These are phyloP conservation scores for Pocota personata DNA, from an alignment of 2,888 invertebrate species.

Conservation along the genomic window DNA sequence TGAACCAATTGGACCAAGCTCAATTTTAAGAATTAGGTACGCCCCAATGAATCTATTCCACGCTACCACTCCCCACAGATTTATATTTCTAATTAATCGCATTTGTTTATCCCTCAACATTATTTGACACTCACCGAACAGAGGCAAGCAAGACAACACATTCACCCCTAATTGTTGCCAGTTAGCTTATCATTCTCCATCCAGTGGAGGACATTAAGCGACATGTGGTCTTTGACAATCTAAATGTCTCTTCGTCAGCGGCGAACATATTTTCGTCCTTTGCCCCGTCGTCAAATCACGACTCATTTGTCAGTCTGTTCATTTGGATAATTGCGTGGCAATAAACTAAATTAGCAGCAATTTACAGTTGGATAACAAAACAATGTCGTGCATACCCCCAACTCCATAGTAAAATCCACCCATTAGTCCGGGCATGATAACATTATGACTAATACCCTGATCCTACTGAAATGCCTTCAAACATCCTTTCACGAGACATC, in stretches of 20 bases:
- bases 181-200: constrained; percentile 56
- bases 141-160: constrained; percentile 22
- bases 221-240: constrained; percentile 74
- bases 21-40: too few species aligned
- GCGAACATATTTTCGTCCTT: constrained; percentile 49
- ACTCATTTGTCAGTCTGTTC: constrained; percentile 82
- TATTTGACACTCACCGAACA: not conserved
- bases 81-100: constrained; percentile 20
- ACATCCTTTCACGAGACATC: constrained; percentile 43
- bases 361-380: constrained; percentile 78
- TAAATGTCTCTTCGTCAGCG: constrained; percentile 42
- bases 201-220: constrained; percentile 64
- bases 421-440: constrained; percentile 64
- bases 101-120: constrained; percentile 27
- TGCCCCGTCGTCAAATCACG: constrained; percentile 65
- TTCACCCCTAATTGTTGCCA: constrained; percentile 55
- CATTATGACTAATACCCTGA: constrained; percentile 70
- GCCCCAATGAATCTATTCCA: not conserved
- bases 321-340: constrained; percentile 82
- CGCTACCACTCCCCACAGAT: not conserved
- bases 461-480: constrained; percentile 51
- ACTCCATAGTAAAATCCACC: constrained; percentile 42
- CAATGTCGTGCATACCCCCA: constrained; percentile 40
- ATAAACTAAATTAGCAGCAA: constrained; percentile 82
- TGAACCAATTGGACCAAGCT: too few species aligned